Conservation (phyloP, 2,888 invertebrate species). For the Drosophila neotestacea region DNA sequence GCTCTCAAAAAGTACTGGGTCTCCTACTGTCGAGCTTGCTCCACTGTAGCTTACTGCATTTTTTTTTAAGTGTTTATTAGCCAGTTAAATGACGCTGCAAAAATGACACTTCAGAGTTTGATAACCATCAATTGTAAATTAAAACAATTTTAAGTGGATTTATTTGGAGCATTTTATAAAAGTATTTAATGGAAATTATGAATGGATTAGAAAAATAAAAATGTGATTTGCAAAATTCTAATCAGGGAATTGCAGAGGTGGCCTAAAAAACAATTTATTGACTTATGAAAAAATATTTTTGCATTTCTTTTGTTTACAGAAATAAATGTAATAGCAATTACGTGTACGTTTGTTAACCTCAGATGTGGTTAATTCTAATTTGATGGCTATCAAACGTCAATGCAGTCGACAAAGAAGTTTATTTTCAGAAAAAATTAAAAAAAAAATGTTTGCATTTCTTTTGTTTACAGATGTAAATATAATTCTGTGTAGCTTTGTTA, state of each 20-base stretch:
- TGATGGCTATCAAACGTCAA: not conserved
- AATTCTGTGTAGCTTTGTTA: not conserved
- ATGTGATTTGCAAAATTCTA: conserved; percentile 45
- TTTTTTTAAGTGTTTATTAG: not conserved
- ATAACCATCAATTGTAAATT: conserved; percentile 11
- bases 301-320: conserved; percentile 7
- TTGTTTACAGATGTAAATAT: too few species aligned
- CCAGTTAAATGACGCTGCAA: conserved; percentile 26
- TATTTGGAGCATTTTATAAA: conserved; percentile 5
- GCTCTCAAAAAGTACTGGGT: too few species aligned
- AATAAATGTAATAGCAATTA: too few species aligned
- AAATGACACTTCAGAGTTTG: conserved; percentile 10
- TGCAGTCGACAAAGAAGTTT: not conserved
- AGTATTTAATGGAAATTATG: conserved; percentile 37
- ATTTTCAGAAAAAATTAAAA: too few species aligned
- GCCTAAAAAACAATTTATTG: not conserved
- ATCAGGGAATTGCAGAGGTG: not conserved
- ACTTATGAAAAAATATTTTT: not conserved
- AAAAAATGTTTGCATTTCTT: too few species aligned
- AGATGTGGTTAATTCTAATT: not conserved
- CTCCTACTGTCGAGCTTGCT: too few species aligned
- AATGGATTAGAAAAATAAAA: conserved; percentile 46
- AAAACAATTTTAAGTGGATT: conserved; percentile 39
- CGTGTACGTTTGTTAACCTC: not conserved
- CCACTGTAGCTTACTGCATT: too few species aligned